Evolutionary conservation across 2,797 vertebrate genomes (phyloP), one percentile per base, ranked within the genome.

Genomic region (Oryzias sinensis): DNA sequence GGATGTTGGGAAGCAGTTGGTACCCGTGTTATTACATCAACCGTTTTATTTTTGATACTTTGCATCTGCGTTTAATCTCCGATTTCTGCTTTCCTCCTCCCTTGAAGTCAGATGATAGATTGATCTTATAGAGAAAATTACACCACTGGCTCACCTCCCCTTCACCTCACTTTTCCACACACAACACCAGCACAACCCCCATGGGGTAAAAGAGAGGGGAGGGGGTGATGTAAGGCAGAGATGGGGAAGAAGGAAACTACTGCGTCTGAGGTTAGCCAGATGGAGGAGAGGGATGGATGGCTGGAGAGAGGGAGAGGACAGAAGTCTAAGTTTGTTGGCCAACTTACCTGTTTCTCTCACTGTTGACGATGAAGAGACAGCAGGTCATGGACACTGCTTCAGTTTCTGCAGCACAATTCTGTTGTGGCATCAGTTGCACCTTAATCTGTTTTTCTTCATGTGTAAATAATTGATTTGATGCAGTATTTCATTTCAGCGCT

Each of bases 191-290:
- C 68, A 25, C 64, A 76, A 59, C 57, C 75, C 73, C 70, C 66
- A 66, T 25, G 22, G 74, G 80, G 73, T 62, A 56, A 37, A 44
- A 59, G 62, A 58, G 33, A 53, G 57, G 20, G 57, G 76, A 82
- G 72, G 56, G 56, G 66, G 69, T 90, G 89, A 91, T 89, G 80
- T 81, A 89, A 91, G 86, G 74, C 88, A 90, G 86, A 87, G 85
- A 80, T 80, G 74, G 67, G 70, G 75, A 72, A 83, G 80, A 76
- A 85, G 87, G 89, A 90, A 91, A 89, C 82, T 65, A 82, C 77
- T 65, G 80, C 72, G 58, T 87, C 79, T 92, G 90, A 92, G 88
- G 76, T 85, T 89, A 88, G 84, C 87, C 89, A 92, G 91, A 91
- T 70, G 79, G 82, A 80, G 50, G 76, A 69, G 77, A 65, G 72